A percentile compares a stretch with the other conserved stretches of the same genome.
These are phyloP conservation scores for Sycobia sp. DNA, from an alignment of 1,140 invertebrate genomes.

Conservation along the genomic window DNA sequence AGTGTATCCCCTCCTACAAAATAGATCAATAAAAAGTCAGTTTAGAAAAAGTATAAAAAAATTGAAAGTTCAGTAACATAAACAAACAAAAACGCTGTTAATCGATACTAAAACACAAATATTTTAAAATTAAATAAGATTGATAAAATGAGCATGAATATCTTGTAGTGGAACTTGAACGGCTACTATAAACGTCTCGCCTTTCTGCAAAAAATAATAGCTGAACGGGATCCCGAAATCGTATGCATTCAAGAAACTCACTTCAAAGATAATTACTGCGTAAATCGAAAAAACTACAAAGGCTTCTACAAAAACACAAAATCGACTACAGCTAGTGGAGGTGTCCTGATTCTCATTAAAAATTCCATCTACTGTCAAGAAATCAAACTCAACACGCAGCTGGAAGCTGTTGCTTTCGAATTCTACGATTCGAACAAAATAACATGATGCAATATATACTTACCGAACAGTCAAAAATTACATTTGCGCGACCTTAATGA, in stretches of 20 bases:
- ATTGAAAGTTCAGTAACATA: too few relatives aligned
- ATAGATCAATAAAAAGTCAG: too few relatives aligned
- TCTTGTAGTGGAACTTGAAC: neutral
- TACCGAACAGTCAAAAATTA: neutral
- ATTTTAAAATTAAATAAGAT: too few relatives aligned
- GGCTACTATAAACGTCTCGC: neutral
- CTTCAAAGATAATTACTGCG: neutral
- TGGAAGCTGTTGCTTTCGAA: neutral
- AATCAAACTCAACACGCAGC: neutral
- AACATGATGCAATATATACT: neutral
- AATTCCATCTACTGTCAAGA: neutral
- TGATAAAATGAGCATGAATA: constrained; percentile 8
- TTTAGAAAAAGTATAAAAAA: neutral
- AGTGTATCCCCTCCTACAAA: too few relatives aligned
- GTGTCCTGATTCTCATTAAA: neutral
- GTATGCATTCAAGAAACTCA: neutral
- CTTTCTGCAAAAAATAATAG: neutral
- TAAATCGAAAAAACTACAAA: neutral
- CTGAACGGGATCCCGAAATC: neutral
- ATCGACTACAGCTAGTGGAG: neutral
- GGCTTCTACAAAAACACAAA: neutral
- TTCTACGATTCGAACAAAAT: neutral
- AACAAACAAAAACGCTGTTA: too few relatives aligned
- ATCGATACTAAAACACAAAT: too few relatives aligned
- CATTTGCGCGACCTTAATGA: neutral